Base-by-base conservation (phyloP, 1,140 invertebrate genomes). In the Heliothis subflexa region DNA sequence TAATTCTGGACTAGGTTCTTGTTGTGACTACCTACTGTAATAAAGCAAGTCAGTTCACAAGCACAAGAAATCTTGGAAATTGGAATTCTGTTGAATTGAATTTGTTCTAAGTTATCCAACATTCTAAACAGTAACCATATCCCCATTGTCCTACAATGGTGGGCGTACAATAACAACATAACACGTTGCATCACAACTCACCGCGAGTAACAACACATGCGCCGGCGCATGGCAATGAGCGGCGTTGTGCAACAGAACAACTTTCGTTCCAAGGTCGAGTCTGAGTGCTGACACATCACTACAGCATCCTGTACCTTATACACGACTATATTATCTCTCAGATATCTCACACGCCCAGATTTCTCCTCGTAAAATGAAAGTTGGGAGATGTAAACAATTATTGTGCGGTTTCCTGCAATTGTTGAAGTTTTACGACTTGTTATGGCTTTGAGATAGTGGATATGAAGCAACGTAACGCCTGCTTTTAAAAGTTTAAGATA, bases 261-360 rank as follows among this genome's bases (percentile, higher is more conserved):
- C 71, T 74, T 74, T 74, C 54, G 71, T 59, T 74, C 12, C 71
- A 74, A 74, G 71, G 71, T 74, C 71, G 54, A 13, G 49, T 11
- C 61, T 18, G 14, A 16, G 40, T n/a, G 33, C 33, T 68, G 64
- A 68, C 11, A 13, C 55, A 57, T 21, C 54, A 21, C 18, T 25
- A 25, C 55, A 57, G 21, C 11, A 57, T 57, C 55, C 55, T 57
- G 55, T 57, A 10, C 18, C 3, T 25, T 25, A 25, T 25, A 57
- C 21, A 12, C 9, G 5, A 40, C 33, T 57, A 10, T 1, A 55
- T 54, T 0, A 16, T 10, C 52, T 16, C n/a, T 3, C 7, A 16
- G 14, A 54, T n/a, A 12, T 3, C 50, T n/a, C 59, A 33, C 45
- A 9, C 33, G n/a, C 9, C 40, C 11, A 64, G 61, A 18, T 64